Evolutionary conservation across 2,888 invertebrate genomes (phyloP), one percentile per base, ranked within the genome.

Genomic region (Graphium colonna): DNA sequence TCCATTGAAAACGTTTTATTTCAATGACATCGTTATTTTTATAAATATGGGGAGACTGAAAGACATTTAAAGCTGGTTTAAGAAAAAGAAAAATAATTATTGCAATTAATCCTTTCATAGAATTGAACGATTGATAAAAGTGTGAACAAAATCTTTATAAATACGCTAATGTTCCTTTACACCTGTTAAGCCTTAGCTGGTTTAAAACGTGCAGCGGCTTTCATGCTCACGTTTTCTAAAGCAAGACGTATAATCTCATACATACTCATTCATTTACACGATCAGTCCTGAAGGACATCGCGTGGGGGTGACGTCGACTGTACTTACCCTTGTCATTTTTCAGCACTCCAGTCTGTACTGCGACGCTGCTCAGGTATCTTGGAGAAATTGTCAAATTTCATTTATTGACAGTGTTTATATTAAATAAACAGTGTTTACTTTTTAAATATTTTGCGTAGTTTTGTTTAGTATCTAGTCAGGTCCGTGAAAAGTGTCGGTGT

Each of bases 301-400:
- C 41, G 40, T 18, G 46, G 46, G 31, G 48, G 45, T 39, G 42
- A 26, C 9, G 43, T 31, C 33, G 40, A 21, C 36, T 33, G 51
- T 55, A 44, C 42, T 18, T 40, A 49, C 53, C 53, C 53, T 45
- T 49, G 31, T 26, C 52, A 31, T 7, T 21, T 53, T 51, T 44
- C 44, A 49, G 49, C 21, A 49, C 12, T 53, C 44, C 49, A 53
- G 48, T 53, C 21, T 39, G 28, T 15, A 44, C 40, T 33, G 49
- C 46, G 48, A 40, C 53, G 40, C 44, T n/a, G 44, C 8, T 44
- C 53, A 17, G 38, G 17, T 51, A 52, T 12, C 52, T 43, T 44
- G 16, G 26, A 36, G 17, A 33, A 33, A 49, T 9, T 31, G 9
- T 7, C 31, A 31, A 31, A 31, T 31, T n/a, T n/a, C n/a, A n/a